phyloP scores from a whole-genome alignment of 2,888 invertebrate species.

The Torymus texanus region DNA sequence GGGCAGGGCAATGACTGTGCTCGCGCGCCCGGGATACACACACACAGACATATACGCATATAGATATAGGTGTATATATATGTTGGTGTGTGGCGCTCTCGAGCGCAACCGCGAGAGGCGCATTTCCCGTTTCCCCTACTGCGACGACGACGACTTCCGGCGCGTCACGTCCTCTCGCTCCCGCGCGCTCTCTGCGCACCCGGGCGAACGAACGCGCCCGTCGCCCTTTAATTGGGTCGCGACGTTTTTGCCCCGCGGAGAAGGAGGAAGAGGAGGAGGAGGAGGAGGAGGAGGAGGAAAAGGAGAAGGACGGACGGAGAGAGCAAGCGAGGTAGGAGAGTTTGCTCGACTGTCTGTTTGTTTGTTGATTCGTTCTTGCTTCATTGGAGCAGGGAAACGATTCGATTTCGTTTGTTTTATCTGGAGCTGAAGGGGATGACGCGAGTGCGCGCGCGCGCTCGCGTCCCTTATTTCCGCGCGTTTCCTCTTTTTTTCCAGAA shows the following conservation, averaged over 20 bases:
- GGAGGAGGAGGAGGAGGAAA: too few species aligned
- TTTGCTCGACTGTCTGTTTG: conserved; percentile 7
- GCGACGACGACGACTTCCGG: conserved; percentile 31
- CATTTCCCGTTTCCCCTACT: conserved; percentile 41
- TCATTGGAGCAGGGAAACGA: conserved; percentile 36
- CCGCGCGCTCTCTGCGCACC: background rate
- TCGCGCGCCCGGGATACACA: background rate
- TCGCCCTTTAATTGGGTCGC: conserved; percentile 56
- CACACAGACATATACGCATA: background rate
- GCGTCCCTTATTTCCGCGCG: background rate
- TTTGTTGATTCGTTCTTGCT: conserved; percentile 31
- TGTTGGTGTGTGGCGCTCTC: background rate
- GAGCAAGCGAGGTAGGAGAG: background rate
- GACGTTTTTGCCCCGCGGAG: conserved; percentile 26
- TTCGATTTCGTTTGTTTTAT: conserved; percentile 45
- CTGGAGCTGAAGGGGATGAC: background rate
- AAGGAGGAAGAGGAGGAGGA: background rate
- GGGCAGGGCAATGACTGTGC: conserved; percentile 53
- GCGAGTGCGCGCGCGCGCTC: background rate
- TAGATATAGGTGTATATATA: too few species aligned
- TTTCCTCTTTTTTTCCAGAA: background rate
- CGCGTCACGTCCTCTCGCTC: conserved; percentile 32
- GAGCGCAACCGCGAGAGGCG: conserved; percentile 32
- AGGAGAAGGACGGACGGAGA: too few species aligned
- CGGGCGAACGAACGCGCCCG: background rate